Percentiles rank a stretch among this genome's conserved stretches.
Conservation (phyloP, 2,113 vertebrate genomes). For the Sinocyclocheilus anshuiensis region DNA sequence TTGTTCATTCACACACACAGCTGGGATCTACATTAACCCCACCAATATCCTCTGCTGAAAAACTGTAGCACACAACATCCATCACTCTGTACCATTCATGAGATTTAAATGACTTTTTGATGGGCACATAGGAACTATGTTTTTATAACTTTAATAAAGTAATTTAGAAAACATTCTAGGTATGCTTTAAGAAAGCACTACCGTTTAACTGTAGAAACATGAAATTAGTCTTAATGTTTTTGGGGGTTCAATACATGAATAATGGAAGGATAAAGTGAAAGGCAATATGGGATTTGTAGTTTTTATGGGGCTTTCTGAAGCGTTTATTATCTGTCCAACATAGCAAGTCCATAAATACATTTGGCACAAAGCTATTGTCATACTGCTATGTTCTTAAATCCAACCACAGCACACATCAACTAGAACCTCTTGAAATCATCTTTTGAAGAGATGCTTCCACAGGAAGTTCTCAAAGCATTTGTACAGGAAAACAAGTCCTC, state of each 20-base stretch:
- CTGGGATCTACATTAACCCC: neutral
- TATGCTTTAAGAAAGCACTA: neutral
- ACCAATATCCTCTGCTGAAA: neutral
- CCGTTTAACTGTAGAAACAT: neutral
- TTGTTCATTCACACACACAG: neutral
- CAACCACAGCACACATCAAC: constrained; percentile 10
- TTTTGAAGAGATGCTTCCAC: neutral
- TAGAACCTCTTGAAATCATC: neutral
- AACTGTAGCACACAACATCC: neutral
- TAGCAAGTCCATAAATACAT: constrained; percentile 60
- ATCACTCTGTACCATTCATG: neutral
- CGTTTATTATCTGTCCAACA: constrained; percentile 14
- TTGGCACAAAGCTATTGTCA: constrained; percentile 16
- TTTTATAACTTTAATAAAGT: neutral
- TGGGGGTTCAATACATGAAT: neutral
- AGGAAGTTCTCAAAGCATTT: neutral
- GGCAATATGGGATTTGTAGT: neutral
- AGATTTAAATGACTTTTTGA: neutral
- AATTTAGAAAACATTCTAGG: neutral
- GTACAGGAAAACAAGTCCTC: neutral
- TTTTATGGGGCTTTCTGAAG: neutral
- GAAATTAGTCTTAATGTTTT: neutral
- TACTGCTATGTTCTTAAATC: neutral
- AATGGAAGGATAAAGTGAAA: neutral
- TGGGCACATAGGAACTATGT: neutral